Base-by-base conservation (phyloP, 2,888 invertebrate genomes). In the Teleiodes luculella region DNA sequence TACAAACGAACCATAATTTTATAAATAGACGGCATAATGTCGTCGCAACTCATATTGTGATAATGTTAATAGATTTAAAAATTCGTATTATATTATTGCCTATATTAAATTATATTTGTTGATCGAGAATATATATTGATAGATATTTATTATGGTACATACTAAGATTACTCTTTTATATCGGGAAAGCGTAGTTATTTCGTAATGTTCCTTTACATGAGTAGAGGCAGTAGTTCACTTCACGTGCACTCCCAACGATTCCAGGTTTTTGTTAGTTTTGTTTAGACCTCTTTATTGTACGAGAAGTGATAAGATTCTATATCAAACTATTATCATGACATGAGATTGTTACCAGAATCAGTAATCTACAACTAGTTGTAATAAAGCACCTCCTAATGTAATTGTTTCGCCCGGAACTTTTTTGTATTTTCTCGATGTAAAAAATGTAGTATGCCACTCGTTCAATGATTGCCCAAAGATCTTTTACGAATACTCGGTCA, bases 71-170 rank as follows among this genome's bases (percentile, higher is more conserved):
- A 80, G 74, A 71, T 76, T 78, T 73, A 75, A 74, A 68, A 74
- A 72, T 76, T 79, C 76, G 79, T 80, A 80, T 78, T 76, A 77
- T 80, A 78, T 78, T 80, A 79, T 79, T 77, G 79, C 78, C 78
- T 79, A 79, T 79, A 78, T 76, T 81, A 80, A 81, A 82, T 83
- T 83, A 83, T 83, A 83, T 83, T 83, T 83, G 84, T 84, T 82
- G 83, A 83, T 80, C 76, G 82, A 82, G 78, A 79, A 74, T 81
- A 82, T 83, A 83, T 81, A 84, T 83, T 83, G 80, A 82, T 83
- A 83, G 81, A 83, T 84, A 80, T 84, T 83, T 83, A 83, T 84
- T 77, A 76, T 70, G 76, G 72, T 79, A 76, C 73, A 69, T 75
- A 76, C 72, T 74, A 74, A 76, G 79, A 74, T 78, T 74, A 74